These are phyloP conservation scores for Grus americana DNA, from an alignment of 2,113 vertebrate genomes.

Conservation along the genomic window DNA sequence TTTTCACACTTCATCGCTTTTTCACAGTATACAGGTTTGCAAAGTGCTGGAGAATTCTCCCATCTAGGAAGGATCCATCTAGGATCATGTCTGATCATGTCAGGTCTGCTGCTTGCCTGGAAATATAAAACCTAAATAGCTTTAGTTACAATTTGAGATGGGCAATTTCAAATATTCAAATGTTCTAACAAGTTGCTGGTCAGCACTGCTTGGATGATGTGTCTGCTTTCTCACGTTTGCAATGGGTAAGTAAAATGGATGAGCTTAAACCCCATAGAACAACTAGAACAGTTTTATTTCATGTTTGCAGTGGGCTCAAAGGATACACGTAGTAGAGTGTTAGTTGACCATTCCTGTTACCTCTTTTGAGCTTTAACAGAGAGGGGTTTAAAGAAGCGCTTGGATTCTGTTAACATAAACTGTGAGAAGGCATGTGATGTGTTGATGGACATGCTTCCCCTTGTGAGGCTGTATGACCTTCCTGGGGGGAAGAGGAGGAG, in stretches of 20 bases:
- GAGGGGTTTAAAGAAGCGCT: neutral
- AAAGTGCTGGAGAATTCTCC: neutral
- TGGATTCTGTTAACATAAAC: neutral
- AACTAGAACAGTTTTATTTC: neutral
- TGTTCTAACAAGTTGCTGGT: neutral
- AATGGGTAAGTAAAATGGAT: neutral
- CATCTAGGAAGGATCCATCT: neutral
- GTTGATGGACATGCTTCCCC: fast-evolving
- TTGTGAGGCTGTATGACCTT: neutral
- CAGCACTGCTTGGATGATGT: fast-evolving
- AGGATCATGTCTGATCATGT: neutral
- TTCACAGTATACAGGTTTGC: neutral
- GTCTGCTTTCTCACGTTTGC: neutral
- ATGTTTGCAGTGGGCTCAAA: neutral
- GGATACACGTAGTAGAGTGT: fast-evolving
- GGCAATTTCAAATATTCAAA: neutral
- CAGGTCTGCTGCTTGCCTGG: neutral
- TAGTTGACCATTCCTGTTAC: neutral
- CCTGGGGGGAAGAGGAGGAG: neutral
- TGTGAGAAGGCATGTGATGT: fast-evolving
- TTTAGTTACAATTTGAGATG: neutral
- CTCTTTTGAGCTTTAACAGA: neutral
- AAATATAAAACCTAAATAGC: neutral
- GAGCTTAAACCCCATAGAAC: neutral
- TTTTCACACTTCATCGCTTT: neutral